Evolutionary conservation across 2,888 invertebrate genomes (phyloP), one percentile per base, ranked within the genome.

Genomic region (Drosophila phalerata): DNA sequence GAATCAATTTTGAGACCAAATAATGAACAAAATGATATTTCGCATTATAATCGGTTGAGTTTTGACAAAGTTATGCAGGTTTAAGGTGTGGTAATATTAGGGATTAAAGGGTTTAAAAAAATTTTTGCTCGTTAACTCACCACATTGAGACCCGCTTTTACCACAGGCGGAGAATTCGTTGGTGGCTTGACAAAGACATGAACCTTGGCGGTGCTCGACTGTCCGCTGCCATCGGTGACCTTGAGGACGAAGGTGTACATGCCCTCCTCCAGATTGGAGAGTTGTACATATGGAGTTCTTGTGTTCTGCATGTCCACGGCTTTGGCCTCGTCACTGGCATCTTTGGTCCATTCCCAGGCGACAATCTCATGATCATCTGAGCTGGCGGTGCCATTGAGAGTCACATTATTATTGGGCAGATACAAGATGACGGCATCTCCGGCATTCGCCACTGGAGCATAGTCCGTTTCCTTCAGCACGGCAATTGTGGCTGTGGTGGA

Each of bases 261-360:
- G 47, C 98, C 98, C 90, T 97, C 97, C 88, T 98, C 97, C 49
- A 98, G 94, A 92, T 98, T 97, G 0, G 97, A 97, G 11, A 98
- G 93, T 93, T 96, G 96, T 42, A 98, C 94, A 90, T 96, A 97
- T 0, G 98, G 97, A 0, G 97, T 98, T 85, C 97, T 95, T 0
- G 98, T 98, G 81, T 98, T 97, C 94, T 98, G 97, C 97, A 98
- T 98, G 90, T 98, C 98, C 10, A 97, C 98, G 0, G 98, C 97
- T 90, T 97, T 97, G 78, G 97, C 96, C 76, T 97, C 96, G 90
- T 97, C 97, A 51, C 96, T 96, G 0, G 96, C 95, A 53, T 97
- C 96, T 91, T 98, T 98, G 0, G 97, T 98, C 98, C 98, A 98
- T 92, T 98, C 98, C 97, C 98, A 99, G 25, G 96, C 97, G 0